Evolutionary conservation across 2,113 vertebrate genomes (phyloP).

Genomic region (Poicephalus gulielmi): DNA sequence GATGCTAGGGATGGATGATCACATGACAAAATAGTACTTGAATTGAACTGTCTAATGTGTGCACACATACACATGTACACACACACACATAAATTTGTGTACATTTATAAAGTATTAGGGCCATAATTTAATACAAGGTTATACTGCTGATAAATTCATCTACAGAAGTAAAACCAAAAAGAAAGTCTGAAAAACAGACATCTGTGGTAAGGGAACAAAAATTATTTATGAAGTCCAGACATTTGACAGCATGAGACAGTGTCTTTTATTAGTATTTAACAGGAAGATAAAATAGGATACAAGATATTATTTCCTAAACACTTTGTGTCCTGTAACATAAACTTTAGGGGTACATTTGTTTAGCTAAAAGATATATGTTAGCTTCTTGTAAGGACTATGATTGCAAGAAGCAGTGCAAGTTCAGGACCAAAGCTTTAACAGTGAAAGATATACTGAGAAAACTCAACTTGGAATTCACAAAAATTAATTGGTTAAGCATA

Average conservation of each 20-base stretch:
- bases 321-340: background rate
- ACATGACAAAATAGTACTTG: background rate
- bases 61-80: background rate
- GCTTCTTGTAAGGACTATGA: background rate
- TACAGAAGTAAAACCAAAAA: background rate
- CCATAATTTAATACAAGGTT: background rate
- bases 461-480: background rate
- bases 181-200: background rate
- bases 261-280: background rate
- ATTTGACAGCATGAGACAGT: background rate
- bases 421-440: background rate
- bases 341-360: background rate
- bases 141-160: background rate
- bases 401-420: background rate
- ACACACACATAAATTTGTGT: background rate
- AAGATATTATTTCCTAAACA: background rate
- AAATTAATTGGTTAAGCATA: background rate
- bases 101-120: background rate
- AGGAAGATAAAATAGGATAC: background rate
- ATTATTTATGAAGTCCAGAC: background rate
- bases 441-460: background rate
- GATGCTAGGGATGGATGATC: background rate
- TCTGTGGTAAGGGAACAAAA: background rate
- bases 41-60: background rate
- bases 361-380: background rate